phyloP scores from a whole-genome alignment of 2,888 invertebrate genomes.

The Zele albiditarsus region DNA sequence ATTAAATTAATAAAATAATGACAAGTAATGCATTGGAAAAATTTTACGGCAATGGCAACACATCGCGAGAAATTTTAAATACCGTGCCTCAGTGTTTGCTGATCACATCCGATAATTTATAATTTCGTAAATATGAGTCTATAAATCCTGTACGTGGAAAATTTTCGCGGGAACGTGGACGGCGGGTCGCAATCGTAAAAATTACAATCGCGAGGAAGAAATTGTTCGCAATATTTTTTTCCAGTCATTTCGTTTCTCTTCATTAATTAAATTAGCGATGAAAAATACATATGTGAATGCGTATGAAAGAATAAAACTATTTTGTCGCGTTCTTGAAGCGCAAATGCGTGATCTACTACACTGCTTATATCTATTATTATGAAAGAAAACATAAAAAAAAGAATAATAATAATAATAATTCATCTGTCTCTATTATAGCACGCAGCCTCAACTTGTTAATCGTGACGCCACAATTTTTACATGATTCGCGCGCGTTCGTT shows the following conservation, averaged over 20 bases:
- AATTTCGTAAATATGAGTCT: not conserved
- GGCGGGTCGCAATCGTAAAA: constrained; percentile 46
- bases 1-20: not conserved
- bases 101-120: not conserved
- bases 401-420: constrained; percentile 20
- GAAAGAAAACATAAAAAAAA: constrained; percentile 25
- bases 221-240: not conserved
- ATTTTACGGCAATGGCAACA: not conserved
- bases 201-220: not conserved
- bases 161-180: constrained; percentile 39
- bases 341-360: not conserved
- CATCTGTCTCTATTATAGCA: constrained; percentile 25
- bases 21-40: not conserved
- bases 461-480: not conserved
- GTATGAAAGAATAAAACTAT: not conserved
- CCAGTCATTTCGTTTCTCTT: too few species aligned
- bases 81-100: not conserved
- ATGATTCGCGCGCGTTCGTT: not conserved
- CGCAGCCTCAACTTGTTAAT: constrained; percentile 34
- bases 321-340: not conserved
- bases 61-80: not conserved
- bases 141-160: not conserved
- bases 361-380: constrained; percentile 31
- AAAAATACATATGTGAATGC: not conserved
- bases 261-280: too few species aligned